Evolutionary conservation across 2,113 vertebrate species (phyloP).

Genomic region (Piprites chloris): DNA sequence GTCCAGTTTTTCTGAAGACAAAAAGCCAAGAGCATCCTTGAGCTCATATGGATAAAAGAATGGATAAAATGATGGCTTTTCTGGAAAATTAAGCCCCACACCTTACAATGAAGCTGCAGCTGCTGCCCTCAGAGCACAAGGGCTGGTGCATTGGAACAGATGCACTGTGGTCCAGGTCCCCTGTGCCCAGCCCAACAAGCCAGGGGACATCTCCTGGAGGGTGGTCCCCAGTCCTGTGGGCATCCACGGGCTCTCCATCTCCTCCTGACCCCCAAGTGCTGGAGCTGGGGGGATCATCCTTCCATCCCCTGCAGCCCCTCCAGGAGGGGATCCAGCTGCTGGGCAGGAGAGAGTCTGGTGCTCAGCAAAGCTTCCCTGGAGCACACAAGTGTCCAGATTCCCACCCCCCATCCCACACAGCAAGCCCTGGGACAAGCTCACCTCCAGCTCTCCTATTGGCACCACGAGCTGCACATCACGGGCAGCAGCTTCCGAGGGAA

Average conservation of each 20-base stretch:
- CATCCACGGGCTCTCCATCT: not conserved
- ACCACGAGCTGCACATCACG: not conserved
- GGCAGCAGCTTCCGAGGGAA: not conserved
- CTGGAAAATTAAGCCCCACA: not conserved
- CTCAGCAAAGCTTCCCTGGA: not conserved
- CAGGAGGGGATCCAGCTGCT: not conserved
- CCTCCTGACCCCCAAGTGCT: not conserved
- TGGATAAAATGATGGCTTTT: not conserved
- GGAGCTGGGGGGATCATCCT: too few relatives aligned
- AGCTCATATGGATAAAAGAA: not conserved
- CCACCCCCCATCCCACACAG: not conserved
- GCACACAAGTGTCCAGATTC: not conserved
- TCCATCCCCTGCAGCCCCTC: not conserved
- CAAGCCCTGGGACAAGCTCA: not conserved
- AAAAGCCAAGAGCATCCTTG: not conserved
- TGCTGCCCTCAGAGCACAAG: not conserved
- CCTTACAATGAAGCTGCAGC: not conserved
- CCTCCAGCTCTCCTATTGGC: not conserved
- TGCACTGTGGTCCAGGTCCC: fast-evolving
- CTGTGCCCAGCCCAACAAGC: not conserved
- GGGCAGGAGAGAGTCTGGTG: not conserved
- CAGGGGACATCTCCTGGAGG: not conserved
- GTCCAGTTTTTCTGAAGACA: not conserved
- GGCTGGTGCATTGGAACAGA: not conserved
- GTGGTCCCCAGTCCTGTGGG: not conserved